phyloP scores from a whole-genome alignment of 2,888 invertebrate genomes.

The Anthophora plumipes region DNA sequence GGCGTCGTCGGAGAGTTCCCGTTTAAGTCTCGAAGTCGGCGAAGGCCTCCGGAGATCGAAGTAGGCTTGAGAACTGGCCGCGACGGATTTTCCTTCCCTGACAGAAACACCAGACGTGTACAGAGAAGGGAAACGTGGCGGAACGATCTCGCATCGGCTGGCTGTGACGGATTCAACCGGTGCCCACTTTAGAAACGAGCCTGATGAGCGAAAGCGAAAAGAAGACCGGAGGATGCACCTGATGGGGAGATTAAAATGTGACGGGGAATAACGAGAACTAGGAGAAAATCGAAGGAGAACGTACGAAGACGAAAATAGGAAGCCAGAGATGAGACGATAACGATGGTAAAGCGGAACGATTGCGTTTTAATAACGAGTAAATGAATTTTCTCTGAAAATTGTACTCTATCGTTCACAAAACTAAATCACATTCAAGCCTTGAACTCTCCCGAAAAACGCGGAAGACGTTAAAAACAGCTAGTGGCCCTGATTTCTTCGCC shows the following conservation, averaged over 20 bases:
- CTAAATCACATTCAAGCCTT: no score
- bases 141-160: conserved; percentile 49
- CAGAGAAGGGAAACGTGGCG: conserved; percentile 59
- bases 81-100: conserved; percentile 70
- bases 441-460: no score
- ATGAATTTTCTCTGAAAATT: no score
- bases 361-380: no score
- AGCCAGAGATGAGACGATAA: no score
- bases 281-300: background rate
- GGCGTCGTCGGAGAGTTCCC: conserved; percentile 35
- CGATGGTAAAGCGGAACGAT: no score
- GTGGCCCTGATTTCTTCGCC: no score
- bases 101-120: conserved; percentile 72
- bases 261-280: background rate
- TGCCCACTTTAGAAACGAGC: conserved; percentile 13
- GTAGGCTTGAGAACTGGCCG: conserved; percentile 68
- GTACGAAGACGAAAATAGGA: no score
- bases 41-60: conserved; percentile 61
- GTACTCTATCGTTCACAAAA: no score
- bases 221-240: background rate
- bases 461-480: no score
- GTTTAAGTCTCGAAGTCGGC: conserved; percentile 51
- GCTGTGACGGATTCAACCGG: conserved; percentile 51
- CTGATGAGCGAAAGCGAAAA: conserved; percentile 6
- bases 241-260: background rate